These are phyloP conservation scores for Anguilla marmorata DNA, from an alignment of 2,797 vertebrate species.

Conservation along the genomic window DNA sequence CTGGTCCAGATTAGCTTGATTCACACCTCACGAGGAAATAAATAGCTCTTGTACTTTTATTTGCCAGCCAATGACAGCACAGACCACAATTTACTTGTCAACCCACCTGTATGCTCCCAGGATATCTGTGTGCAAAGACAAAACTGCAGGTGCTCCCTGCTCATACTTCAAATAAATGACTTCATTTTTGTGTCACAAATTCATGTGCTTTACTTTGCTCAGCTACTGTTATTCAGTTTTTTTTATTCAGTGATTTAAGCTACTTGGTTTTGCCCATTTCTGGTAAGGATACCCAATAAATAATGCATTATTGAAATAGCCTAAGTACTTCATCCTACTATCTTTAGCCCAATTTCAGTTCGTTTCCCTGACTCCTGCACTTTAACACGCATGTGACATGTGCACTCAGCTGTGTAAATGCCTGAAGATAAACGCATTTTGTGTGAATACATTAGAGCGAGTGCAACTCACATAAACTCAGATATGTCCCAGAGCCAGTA, in stretches of 20 bases:
- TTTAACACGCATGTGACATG: not conserved
- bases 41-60: not conserved
- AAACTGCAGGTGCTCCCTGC: not conserved
- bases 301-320: not conserved
- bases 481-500: not conserved
- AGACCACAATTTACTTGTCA: not conserved
- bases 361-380: not conserved
- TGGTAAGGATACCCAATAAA: not conserved
- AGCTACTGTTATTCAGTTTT: not conserved
- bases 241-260: not conserved
- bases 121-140: not conserved
- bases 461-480: not conserved
- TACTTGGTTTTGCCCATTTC: not conserved
- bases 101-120: not conserved
- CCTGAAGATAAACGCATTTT: not conserved
- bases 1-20: not conserved
- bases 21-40: not conserved
- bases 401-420: conserved; percentile 14
- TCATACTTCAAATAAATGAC: not conserved
- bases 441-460: not conserved
- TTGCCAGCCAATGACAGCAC: not conserved
- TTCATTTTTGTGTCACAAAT: not conserved
- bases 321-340: not conserved
- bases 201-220: not conserved
- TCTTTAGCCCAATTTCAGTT: not conserved